These are phyloP conservation scores for Sphinx pinastri DNA, from an alignment of 2,888 invertebrate species.

Conservation along the genomic window DNA sequence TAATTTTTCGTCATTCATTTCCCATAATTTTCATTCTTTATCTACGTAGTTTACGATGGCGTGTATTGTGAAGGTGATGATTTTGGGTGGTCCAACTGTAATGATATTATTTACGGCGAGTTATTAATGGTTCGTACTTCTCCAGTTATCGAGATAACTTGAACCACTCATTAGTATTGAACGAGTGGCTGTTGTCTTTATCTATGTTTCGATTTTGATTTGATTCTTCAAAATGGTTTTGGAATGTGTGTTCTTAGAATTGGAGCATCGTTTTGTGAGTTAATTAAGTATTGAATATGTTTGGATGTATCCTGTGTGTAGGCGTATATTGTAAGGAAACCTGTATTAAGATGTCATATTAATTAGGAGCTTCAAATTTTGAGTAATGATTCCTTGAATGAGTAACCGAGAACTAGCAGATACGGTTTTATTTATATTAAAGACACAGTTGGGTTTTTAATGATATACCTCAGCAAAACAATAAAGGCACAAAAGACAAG, in stretches of 20 bases:
- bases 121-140: constrained; percentile 73
- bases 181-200: constrained; percentile 73
- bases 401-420: no score
- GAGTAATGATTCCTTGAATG: no score
- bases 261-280: constrained; percentile 3
- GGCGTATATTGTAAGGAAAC: background rate
- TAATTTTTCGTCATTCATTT: constrained; percentile 65
- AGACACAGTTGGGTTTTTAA: no score
- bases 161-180: constrained; percentile 76
- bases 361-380: background rate
- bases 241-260: constrained; percentile 10
- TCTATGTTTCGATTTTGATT: constrained; percentile 63
- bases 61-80: constrained; percentile 71
- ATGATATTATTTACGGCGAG: constrained; percentile 74
- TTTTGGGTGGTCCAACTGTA: constrained; percentile 80
- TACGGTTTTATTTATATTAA: no score
- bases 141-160: constrained; percentile 80
- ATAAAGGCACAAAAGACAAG: background rate
- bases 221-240: constrained; percentile 51
- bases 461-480: background rate
- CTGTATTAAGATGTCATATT: background rate
- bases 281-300: background rate
- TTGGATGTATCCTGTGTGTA: background rate
- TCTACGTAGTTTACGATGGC: constrained; percentile 66
- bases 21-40: constrained; percentile 64